Evolutionary conservation across 2,797 vertebrate genomes (phyloP).

Genomic region (Danio aesculapii): DNA sequence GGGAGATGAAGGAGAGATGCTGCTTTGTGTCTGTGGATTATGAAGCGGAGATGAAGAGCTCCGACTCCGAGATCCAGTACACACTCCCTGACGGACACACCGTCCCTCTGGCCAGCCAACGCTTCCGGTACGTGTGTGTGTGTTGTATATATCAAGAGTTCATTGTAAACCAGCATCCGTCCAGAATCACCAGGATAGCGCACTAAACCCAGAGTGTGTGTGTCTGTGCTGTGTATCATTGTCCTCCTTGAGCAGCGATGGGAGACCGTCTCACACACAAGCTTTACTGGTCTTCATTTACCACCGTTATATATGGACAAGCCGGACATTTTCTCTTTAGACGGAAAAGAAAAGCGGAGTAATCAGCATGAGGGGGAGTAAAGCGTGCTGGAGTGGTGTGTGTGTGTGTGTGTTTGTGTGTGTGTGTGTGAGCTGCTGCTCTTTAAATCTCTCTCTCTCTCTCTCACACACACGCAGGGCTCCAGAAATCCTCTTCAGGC

Average conservation of each 20-base stretch:
- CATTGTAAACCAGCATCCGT: too few relatives aligned
- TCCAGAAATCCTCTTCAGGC: constrained; percentile 81
- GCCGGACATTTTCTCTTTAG: too few relatives aligned
- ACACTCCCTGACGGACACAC: constrained; percentile 79
- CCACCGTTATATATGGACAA: too few relatives aligned
- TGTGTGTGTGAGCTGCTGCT: background rate
- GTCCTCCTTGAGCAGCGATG: too few relatives aligned
- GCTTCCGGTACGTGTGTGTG: constrained; percentile 75
- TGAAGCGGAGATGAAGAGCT: constrained; percentile 65
- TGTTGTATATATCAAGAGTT: too few relatives aligned
- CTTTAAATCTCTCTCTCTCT: background rate
- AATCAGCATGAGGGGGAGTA: too few relatives aligned
- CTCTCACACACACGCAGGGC: constrained; percentile 68
- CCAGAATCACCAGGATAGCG: too few relatives aligned
- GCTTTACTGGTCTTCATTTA: too few relatives aligned
- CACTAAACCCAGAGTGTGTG: too few relatives aligned
- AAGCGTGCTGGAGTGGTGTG: background rate
- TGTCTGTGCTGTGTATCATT: too few relatives aligned
- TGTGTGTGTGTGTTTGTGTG: background rate
- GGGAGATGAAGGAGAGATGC: constrained; percentile 82
- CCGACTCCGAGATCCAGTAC: constrained; percentile 67
- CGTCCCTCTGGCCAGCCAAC: constrained; percentile 69
- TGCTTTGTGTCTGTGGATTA: constrained; percentile 76
- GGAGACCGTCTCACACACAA: too few relatives aligned
- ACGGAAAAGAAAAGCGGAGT: too few relatives aligned